Conservation (phyloP, 1,140 invertebrate genomes). For the Hirudo medicinalis region DNA sequence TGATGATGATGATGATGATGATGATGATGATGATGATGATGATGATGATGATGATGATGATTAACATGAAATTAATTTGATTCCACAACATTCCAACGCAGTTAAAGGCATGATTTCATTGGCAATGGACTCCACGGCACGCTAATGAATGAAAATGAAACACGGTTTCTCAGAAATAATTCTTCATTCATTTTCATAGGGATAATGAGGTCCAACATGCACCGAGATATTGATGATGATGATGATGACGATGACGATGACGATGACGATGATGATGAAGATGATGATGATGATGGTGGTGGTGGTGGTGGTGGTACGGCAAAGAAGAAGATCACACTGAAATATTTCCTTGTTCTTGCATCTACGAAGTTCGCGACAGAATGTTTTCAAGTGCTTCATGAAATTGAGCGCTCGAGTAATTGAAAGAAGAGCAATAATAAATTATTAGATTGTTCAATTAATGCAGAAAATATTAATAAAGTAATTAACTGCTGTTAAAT, state of each 20-base stretch:
- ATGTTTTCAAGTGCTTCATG: no score
- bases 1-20: conserved; percentile 47
- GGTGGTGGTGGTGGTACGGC: neutral
- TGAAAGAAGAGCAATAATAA: no score
- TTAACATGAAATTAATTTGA: neutral
- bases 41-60: conserved; percentile 7
- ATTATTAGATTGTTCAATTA: no score
- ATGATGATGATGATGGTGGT: conserved; percentile 12
- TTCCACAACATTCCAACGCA: neutral
- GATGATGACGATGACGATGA: conserved; percentile 4
- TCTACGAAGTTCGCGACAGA: no score
- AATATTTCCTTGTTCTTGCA: no score
- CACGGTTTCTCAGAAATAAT: no score
- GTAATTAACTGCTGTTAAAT: no score
- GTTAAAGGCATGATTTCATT: no score
- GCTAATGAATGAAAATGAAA: no score
- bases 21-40: conserved; percentile 14
- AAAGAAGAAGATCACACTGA: neutral
- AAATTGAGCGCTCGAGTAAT: no score
- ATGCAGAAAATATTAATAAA: no score
- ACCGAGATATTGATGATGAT: conserved; percentile 1
- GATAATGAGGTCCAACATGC: neutral
- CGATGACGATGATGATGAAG: conserved; percentile 12
- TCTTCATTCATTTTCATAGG: neutral
- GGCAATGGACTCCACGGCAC: no score